phyloP scores from a whole-genome alignment of 2,797 vertebrate genomes.

The Nyctalus aviator region DNA sequence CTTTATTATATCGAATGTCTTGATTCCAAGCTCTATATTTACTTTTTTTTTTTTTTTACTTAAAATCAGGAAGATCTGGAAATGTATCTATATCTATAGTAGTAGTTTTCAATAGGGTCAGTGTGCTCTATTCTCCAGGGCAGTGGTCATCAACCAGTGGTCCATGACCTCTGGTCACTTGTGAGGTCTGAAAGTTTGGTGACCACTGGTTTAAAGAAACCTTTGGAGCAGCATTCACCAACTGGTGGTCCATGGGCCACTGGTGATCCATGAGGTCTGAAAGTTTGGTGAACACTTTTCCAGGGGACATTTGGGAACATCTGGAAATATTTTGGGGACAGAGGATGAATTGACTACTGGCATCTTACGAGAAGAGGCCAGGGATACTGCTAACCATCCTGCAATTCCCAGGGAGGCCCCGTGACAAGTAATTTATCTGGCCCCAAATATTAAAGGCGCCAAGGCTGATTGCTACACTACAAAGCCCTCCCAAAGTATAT shows the following conservation, averaged over 20 bases:
- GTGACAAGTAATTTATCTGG: rapidly evolving
- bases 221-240: too few species aligned
- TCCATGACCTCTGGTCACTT: too few species aligned
- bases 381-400: rapidly evolving
- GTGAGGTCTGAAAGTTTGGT: too few species aligned
- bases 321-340: too few species aligned
- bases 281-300: too few species aligned
- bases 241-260: too few species aligned
- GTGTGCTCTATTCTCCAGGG: background rate
- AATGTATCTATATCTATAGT: rapidly evolving
- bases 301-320: background rate
- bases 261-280: too few species aligned
- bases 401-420: rapidly evolving
- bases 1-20: background rate
- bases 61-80: background rate
- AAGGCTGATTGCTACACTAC: rapidly evolving
- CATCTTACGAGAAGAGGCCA: background rate
- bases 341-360: background rate
- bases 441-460: background rate
- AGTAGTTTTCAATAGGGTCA: rapidly evolving
- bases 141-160: too few species aligned
- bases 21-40: background rate
- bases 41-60: background rate
- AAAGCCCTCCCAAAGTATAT: background rate
- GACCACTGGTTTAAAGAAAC: too few species aligned